These are phyloP conservation scores for Malacoraja senta DNA, from an alignment of 2,797 vertebrate genomes.

Conservation along the genomic window DNA sequence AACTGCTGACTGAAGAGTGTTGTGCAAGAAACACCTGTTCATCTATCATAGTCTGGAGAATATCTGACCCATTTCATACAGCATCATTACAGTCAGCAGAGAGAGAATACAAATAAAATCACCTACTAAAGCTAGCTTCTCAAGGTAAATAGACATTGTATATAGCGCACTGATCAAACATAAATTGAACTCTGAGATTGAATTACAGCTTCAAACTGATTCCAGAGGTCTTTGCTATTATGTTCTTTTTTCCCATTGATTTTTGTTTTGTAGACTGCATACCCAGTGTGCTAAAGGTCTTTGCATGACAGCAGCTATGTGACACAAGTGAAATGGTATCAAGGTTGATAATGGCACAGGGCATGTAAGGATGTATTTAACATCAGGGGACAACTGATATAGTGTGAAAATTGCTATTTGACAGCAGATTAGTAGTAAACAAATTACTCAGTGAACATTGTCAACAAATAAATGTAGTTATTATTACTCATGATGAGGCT, in stretches of 20 bases:
- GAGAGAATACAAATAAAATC: background rate
- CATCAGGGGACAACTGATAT: background rate
- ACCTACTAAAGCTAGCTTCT: background rate
- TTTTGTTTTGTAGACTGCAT: background rate
- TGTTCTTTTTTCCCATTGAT: background rate
- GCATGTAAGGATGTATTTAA: background rate
- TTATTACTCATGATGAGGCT: slow-evolving; percentile 11
- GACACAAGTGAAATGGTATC: background rate
- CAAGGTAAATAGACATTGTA: background rate
- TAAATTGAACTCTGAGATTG: background rate
- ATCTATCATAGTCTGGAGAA: background rate
- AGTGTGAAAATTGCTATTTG: slow-evolving; percentile 5
- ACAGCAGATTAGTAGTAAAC: slow-evolving; percentile 10
- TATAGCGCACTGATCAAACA: background rate
- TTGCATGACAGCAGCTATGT: background rate
- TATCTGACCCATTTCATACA: background rate
- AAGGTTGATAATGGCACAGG: background rate
- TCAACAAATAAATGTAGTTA: slow-evolving; percentile 16
- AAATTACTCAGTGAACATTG: background rate
- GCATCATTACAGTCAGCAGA: background rate
- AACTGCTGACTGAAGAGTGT: background rate
- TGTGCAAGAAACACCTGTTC: background rate
- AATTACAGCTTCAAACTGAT: background rate
- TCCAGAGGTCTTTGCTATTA: background rate
- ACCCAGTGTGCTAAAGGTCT: background rate